Evolutionary conservation across 2,797 vertebrate species (phyloP).

Genomic region (Mormyrus hasselquistii): DNA sequence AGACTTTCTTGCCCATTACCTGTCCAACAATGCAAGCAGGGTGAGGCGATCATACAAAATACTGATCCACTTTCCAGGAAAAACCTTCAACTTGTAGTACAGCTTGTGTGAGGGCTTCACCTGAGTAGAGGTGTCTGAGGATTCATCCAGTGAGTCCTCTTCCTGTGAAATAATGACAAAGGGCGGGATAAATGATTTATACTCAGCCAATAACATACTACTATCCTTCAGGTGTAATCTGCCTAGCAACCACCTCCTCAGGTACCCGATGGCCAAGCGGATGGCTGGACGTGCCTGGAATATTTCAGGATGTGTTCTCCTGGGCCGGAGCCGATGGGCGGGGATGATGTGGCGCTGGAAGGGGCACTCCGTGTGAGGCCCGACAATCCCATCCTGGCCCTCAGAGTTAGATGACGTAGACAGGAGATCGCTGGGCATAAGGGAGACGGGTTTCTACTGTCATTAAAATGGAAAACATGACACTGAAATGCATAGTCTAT

Average conservation of each 20-base stretch:
- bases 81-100: conserved; percentile 86
- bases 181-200: background rate
- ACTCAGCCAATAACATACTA: background rate
- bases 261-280: background rate
- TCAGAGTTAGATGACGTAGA: conserved; percentile 73
- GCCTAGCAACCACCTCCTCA: background rate
- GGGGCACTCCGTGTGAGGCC: conserved; percentile 58
- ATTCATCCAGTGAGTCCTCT: conserved; percentile 74
- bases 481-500: background rate
- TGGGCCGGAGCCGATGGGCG: conserved; percentile 64
- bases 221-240: background rate
- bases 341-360: conserved; percentile 71
- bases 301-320: conserved; percentile 69
- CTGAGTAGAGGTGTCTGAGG: conserved; percentile 76
- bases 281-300: conserved; percentile 55
- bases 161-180: conserved; percentile 47
- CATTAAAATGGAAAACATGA: background rate
- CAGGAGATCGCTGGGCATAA: conserved; percentile 61
- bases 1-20: conserved; percentile 56
- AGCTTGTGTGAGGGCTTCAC: conserved; percentile 76
- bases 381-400: conserved; percentile 62
- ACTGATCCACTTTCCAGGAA: conserved; percentile 90
- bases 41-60: conserved; percentile 87
- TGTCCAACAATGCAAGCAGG: conserved; percentile 80
- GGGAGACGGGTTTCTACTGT: background rate